Conservation (phyloP, 2,113 vertebrate species). For the Megaceryle maxima region DNA sequence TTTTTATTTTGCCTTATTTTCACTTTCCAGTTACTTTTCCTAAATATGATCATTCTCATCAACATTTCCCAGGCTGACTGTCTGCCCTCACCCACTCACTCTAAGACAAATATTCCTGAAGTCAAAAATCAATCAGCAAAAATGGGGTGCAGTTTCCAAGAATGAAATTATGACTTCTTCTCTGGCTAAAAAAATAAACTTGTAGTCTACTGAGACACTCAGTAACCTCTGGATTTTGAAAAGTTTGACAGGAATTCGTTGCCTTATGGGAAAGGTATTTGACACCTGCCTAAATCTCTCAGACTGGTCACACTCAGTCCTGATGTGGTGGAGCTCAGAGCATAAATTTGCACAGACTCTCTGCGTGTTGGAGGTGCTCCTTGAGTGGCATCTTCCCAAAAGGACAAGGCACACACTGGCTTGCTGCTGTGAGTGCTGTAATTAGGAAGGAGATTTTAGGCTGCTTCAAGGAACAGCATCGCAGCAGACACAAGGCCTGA, state of each 20-base stretch:
- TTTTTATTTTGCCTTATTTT: neutral
- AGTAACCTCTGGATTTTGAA: neutral
- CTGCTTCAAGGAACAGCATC: neutral
- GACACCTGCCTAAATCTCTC: neutral
- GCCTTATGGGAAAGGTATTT: neutral
- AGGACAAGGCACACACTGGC: neutral
- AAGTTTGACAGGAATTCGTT: neutral
- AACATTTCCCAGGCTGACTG: neutral
- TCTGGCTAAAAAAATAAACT: neutral
- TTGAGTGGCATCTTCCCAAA: neutral
- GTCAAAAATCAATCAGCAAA: neutral
- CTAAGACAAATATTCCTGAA: neutral
- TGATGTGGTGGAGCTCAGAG: neutral
- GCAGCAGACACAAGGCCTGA: neutral
- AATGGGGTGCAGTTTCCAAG: neutral
- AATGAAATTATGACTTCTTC: neutral
- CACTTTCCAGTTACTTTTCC: neutral
- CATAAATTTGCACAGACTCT: neutral
- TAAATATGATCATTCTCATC: neutral
- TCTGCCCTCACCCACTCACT: neutral
- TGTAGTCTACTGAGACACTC: neutral
- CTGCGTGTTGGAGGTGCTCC: fast-evolving
- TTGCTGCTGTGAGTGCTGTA: neutral
- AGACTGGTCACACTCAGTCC: neutral
- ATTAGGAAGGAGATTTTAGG: neutral